These are phyloP conservation scores for Ophion slaviceki DNA, from an alignment of 2,888 invertebrate genomes.

Conservation along the genomic window DNA sequence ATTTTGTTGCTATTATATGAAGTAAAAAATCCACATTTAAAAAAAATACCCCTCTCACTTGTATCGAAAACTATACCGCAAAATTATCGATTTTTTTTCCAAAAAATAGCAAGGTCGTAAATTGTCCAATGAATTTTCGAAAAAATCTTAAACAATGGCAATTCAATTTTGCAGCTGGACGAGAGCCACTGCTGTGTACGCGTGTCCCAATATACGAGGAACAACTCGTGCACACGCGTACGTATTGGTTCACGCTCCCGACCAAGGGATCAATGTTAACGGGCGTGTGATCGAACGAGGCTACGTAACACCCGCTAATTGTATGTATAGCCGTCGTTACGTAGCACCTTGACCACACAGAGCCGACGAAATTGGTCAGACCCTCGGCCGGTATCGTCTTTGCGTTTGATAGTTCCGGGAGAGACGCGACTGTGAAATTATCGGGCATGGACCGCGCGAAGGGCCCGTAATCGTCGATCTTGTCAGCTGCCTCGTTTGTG, in stretches of 20 bases:
- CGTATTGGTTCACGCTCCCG: conserved; percentile 53
- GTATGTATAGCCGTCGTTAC: conserved; percentile 19
- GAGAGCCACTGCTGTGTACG: too few relatives aligned
- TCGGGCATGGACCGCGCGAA: conserved; percentile 32
- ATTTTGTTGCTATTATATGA: too few relatives aligned
- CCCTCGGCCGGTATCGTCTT: conserved; percentile 34
- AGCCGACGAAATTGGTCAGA: conserved; percentile 51
- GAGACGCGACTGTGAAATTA: conserved; percentile 44
- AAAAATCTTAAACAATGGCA: neutral
- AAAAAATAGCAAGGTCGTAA: too few relatives aligned
- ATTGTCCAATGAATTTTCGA: too few relatives aligned
- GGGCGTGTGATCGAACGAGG: conserved; percentile 48
- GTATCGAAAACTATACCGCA: too few relatives aligned
- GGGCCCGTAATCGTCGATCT: conserved; percentile 27
- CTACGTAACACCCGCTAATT: conserved; percentile 33
- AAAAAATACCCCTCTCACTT: too few relatives aligned
- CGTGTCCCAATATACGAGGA: neutral
- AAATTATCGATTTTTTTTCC: too few relatives aligned
- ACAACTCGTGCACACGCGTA: neutral
- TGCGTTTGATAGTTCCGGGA: conserved; percentile 48
- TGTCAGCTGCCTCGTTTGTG: conserved; percentile 55
- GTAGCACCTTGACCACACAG: conserved; percentile 50
- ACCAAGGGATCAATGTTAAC: conserved; percentile 55
- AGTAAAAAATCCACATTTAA: too few relatives aligned
- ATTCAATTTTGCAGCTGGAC: neutral